Percentiles rank a stretch among this genome's conserved stretches.
These are phyloP conservation scores for Macrotus californicus DNA, from an alignment of 2,113 vertebrate genomes.

Conservation along the genomic window DNA sequence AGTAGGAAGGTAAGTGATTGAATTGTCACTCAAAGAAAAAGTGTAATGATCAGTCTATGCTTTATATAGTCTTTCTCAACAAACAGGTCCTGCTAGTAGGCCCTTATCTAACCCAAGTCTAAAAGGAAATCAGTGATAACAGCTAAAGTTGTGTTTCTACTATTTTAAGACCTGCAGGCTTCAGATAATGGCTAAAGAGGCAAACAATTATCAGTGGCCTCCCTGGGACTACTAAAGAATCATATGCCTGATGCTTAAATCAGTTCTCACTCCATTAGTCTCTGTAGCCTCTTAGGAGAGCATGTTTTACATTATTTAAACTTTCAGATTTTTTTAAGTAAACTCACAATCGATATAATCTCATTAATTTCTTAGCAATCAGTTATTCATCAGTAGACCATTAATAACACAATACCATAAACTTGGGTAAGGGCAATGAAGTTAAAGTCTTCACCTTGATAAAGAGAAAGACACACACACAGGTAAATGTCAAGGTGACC, in stretches of 20 bases:
- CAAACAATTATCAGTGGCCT: neutral
- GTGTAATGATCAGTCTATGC: neutral
- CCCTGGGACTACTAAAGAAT: neutral
- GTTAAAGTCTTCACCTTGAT: neutral
- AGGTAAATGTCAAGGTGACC: neutral
- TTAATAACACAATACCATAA: neutral
- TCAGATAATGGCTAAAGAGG: neutral
- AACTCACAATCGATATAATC: neutral
- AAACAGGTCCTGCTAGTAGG: neutral
- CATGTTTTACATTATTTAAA: neutral
- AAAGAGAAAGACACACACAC: neutral
- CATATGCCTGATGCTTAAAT: neutral
- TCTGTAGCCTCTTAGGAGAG: neutral
- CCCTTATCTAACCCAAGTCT: neutral
- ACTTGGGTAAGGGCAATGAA: conserved; percentile 13
- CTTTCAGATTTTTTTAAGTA: neutral
- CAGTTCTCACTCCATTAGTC: neutral
- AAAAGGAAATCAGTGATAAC: neutral
- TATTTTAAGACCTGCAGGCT: neutral
- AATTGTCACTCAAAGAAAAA: neutral
- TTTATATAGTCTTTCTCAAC: neutral
- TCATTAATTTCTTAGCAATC: neutral
- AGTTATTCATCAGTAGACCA: neutral
- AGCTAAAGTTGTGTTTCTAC: neutral
- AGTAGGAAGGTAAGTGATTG: neutral